Evolutionary conservation across 2,888 invertebrate species (phyloP).

Genomic region (Tubulanus polymorphus): DNA sequence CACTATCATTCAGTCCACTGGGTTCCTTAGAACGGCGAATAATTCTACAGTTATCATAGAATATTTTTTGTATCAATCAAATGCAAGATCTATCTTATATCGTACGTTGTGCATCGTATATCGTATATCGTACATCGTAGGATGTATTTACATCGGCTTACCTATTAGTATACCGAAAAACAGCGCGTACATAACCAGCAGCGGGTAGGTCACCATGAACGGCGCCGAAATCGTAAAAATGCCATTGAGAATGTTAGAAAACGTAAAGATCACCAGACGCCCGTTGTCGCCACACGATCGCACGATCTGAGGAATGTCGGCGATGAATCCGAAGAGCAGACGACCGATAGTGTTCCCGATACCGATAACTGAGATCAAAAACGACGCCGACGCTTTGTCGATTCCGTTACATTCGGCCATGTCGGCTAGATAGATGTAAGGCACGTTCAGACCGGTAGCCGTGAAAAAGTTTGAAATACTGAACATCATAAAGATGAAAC

Average conservation of each 20-base stretch:
- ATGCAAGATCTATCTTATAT: too few relatives aligned
- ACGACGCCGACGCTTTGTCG: slow-evolving; percentile 57
- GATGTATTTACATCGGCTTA: too few relatives aligned
- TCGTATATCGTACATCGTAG: too few relatives aligned
- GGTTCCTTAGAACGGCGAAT: too few relatives aligned
- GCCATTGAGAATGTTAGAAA: too few relatives aligned
- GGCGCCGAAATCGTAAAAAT: slow-evolving; percentile 77
- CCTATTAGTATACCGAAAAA: too few relatives aligned
- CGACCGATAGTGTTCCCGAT: slow-evolving; percentile 90
- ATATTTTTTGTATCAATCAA: too few relatives aligned
- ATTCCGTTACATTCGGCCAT: slow-evolving; percentile 58
- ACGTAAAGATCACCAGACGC: slow-evolving; percentile 76
- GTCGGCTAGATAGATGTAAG: slow-evolving; percentile 79
- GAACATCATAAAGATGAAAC: slow-evolving; percentile 82
- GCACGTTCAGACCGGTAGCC: slow-evolving; percentile 88
- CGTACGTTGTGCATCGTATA: too few relatives aligned
- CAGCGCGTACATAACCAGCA: slow-evolving; percentile 76
- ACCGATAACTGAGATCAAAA: slow-evolving; percentile 82
- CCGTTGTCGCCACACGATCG: slow-evolving; percentile 84
- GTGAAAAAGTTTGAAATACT: slow-evolving; percentile 87
- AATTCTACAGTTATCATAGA: too few relatives aligned
- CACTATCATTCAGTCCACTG: too few relatives aligned
- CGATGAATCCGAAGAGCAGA: slow-evolving; percentile 59
- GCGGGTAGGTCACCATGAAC: slow-evolving; percentile 68
- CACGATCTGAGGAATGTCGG: slow-evolving; percentile 23